These are phyloP conservation scores for Vannuccia rotundouncinata DNA, from an alignment of 2,888 invertebrate genomes.

Conservation along the genomic window DNA sequence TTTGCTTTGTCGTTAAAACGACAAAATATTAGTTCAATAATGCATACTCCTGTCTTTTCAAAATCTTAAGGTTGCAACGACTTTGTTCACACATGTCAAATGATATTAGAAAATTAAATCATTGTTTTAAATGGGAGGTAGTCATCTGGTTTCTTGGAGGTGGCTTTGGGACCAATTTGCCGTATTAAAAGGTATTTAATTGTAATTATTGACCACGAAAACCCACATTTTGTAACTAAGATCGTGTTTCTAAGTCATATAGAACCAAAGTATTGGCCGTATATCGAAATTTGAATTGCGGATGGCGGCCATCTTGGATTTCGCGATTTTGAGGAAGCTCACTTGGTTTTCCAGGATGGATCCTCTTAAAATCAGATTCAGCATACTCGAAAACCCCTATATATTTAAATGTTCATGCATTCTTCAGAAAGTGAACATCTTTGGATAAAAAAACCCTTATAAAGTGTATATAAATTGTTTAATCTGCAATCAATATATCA, in stretches of 20 bases:
- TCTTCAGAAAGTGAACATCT: background rate
- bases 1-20: no score
- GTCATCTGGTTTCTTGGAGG: background rate
- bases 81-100: no score
- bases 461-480: no score
- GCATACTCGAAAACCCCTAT: background rate
- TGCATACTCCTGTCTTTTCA: no score
- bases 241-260: background rate
- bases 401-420: no score
- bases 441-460: no score
- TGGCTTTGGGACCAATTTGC: background rate
- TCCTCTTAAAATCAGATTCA: background rate
- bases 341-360: background rate
- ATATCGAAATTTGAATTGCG: slow-evolving; percentile 9
- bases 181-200: slow-evolving; percentile 17
- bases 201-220: background rate
- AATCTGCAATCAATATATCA: no score
- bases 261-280: slow-evolving; percentile 6
- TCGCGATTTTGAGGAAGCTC: background rate
- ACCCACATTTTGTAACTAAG: background rate
- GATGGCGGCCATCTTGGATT: slow-evolving; percentile 21
- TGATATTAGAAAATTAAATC: slow-evolving; percentile 8
- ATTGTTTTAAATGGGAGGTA: background rate
- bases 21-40: no score
- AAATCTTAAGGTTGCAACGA: no score